phyloP scores from a whole-genome alignment of 2,113 vertebrate genomes.

The Polyodon spathula region DNA sequence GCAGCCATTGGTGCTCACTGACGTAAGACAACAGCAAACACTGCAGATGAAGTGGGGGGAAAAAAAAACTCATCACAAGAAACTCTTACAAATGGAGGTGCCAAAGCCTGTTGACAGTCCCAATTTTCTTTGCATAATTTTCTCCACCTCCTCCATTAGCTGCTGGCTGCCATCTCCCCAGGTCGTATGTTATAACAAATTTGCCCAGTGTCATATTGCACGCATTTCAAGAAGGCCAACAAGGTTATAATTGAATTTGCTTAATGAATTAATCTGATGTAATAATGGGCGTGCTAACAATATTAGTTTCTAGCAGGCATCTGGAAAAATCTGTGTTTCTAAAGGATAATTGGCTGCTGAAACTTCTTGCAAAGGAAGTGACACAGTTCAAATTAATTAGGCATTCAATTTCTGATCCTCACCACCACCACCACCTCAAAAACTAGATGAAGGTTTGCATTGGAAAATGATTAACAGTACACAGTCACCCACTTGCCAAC shows the following conservation, averaged over 20 bases:
- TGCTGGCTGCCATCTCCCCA: conserved; percentile 31
- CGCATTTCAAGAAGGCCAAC: conserved; percentile 51
- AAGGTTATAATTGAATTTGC: conserved; percentile 48
- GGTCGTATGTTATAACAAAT: conserved; percentile 65
- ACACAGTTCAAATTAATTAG: no score
- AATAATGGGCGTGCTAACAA: conserved; percentile 54
- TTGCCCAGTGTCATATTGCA: conserved; percentile 67
- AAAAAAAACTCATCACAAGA: no score
- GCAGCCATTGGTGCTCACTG: conserved; percentile 10
- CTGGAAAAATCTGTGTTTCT: neutral
- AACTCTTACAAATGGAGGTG: no score
- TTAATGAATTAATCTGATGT: conserved; percentile 61
- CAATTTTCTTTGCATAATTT: conserved; percentile 54
- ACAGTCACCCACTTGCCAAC: no score
- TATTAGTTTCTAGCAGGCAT: conserved; percentile 39
- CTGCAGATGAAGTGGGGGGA: no score
- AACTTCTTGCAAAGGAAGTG: no score
- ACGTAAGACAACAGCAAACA: conserved; percentile 30
- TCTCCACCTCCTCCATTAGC: conserved; percentile 57
- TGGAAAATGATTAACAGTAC: no score
- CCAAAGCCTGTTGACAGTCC: no score
- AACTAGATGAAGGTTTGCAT: no score
- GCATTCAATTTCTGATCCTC: no score
- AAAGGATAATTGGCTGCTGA: no score
- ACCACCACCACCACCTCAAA: no score